Evolutionary conservation across 1,140 invertebrate genomes (phyloP).

Genomic region (Sarcophaga bullata): DNA sequence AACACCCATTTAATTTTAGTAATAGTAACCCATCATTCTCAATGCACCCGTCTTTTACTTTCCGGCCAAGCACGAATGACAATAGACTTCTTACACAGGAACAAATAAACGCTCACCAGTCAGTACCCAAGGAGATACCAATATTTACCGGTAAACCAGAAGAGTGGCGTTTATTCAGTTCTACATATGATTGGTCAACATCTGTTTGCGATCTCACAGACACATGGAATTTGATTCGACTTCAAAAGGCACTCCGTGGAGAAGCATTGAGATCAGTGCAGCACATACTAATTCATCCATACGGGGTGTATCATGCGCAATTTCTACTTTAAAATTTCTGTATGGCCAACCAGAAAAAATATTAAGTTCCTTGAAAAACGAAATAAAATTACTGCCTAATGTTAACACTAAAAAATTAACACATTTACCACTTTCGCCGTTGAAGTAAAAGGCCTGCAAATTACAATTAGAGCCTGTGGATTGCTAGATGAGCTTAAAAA

Average conservation of each 20-base stretch:
- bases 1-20: neutral
- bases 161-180: conserved; percentile 35
- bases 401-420: conserved; percentile 12
- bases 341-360: conserved; percentile 21
- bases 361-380: neutral
- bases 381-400: neutral
- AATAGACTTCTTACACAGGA: neutral
- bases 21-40: neutral
- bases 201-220: conserved; percentile 23
- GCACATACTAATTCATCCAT: neutral
- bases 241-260: conserved; percentile 29
- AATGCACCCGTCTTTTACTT: neutral
- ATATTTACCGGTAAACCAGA: conserved; percentile 22
- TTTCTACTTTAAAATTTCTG: neutral
- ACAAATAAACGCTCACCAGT: no score
- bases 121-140: conserved; percentile 34
- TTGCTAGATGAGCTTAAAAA: neutral
- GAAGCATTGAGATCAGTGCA: neutral
- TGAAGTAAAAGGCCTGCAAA: neutral
- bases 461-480: no score
- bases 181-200: conserved; percentile 27
- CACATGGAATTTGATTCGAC: neutral
- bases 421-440: conserved; percentile 25
- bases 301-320: neutral
- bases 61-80: neutral